Evolutionary conservation across 2,888 invertebrate genomes (phyloP).

Genomic region (Parnassius glacialis): DNA sequence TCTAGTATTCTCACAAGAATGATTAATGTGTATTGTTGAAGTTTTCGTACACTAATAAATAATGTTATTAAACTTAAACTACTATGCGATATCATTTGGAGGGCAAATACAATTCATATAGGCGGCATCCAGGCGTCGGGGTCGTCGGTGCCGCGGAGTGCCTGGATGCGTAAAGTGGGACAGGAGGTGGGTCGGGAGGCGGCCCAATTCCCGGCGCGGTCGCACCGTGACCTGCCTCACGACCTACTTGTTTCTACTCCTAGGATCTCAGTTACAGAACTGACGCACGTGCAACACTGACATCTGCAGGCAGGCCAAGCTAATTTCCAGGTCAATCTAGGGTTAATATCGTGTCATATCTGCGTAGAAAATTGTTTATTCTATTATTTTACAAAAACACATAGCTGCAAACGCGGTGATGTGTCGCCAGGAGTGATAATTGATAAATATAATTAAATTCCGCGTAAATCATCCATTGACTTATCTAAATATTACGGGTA

Average conservation of each 20-base stretch:
- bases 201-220: slow-evolving; percentile 46
- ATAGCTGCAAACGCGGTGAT: no score
- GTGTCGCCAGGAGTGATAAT: no score
- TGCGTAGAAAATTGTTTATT: no score
- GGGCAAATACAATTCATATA: neutral
- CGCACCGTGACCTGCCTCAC: slow-evolving; percentile 64
- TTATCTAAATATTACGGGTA: no score
- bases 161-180: slow-evolving; percentile 39
- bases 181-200: slow-evolving; percentile 35
- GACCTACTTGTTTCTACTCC: slow-evolving; percentile 48
- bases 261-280: slow-evolving; percentile 11
- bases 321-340: slow-evolving; percentile 7
- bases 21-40: no score
- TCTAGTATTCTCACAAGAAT: no score
- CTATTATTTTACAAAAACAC: no score
- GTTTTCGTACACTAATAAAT: no score
- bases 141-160: slow-evolving; percentile 15
- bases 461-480: no score
- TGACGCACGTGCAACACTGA: slow-evolving; percentile 1
- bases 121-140: slow-evolving; percentile 16
- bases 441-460: no score
- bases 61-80: no score
- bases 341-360: neutral
- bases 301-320: neutral
- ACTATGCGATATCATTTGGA: neutral